phyloP scores from a whole-genome alignment of 2,113 vertebrate species.

The Ceuthmochares aereus region DNA sequence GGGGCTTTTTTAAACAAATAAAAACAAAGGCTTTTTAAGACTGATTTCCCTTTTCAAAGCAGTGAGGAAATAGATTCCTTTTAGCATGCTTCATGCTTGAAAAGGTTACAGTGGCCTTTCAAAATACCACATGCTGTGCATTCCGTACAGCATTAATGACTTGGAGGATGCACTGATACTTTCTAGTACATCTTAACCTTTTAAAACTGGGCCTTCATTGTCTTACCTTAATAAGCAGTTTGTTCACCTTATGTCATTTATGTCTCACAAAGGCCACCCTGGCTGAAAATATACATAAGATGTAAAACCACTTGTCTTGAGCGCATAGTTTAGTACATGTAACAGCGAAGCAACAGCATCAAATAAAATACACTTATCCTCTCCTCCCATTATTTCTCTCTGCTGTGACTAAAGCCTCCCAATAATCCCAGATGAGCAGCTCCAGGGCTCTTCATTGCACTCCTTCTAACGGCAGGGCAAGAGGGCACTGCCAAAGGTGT shows the following conservation, averaged over 20 bases:
- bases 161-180: conserved; percentile 76
- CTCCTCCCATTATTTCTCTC: not conserved
- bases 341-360: not conserved
- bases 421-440: not conserved
- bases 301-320: conserved; percentile 49
- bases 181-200: conserved; percentile 83
- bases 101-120: conserved; percentile 87
- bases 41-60: conserved; percentile 72
- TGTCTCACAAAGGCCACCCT: conserved; percentile 74
- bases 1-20: conserved; percentile 73
- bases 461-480: not conserved
- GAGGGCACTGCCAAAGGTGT: not conserved
- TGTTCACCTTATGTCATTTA: conserved; percentile 79
- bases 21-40: conserved; percentile 70
- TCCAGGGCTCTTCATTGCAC: not conserved
- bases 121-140: conserved; percentile 80
- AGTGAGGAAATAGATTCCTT: conserved; percentile 76
- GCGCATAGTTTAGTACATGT: not conserved
- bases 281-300: conserved; percentile 49
- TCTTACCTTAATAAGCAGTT: conserved; percentile 85
- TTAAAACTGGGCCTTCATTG: conserved; percentile 80
- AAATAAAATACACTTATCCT: not conserved
- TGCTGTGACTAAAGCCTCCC: not conserved
- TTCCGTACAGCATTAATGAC: conserved; percentile 77
- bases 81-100: conserved; percentile 77